Evolutionary conservation across 2,888 invertebrate species (phyloP).

Genomic region (Pammene fasciana): DNA sequence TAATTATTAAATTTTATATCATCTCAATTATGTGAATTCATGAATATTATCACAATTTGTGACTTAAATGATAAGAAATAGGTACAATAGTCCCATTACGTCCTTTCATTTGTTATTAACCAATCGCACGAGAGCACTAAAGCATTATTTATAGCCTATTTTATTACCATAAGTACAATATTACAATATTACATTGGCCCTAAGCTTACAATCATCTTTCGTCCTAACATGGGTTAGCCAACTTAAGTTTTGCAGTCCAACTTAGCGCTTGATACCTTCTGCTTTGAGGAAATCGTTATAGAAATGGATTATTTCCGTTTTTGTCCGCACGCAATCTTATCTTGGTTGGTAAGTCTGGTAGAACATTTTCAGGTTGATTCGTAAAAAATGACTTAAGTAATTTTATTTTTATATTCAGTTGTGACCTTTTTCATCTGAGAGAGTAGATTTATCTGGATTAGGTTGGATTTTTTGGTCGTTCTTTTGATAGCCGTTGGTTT

Average conservation of each 20-base stretch:
- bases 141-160: conserved; percentile 24
- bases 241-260: background rate
- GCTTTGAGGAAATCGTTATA: background rate
- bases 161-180: conserved; percentile 31
- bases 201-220: conserved; percentile 14
- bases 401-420: background rate
- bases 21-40: too few relatives aligned
- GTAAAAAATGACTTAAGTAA: background rate
- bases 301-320: background rate
- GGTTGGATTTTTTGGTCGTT: background rate
- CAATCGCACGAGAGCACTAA: conserved; percentile 20
- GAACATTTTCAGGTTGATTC: background rate
- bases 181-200: conserved; percentile 24
- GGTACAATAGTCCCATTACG: conserved; percentile 16
- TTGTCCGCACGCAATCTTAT: conserved; percentile 13
- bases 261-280: background rate
- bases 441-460: conserved; percentile 14
- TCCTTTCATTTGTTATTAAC: conserved; percentile 17
- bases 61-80: background rate
- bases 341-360: background rate
- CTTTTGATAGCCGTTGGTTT: conserved; percentile 14
- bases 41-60: background rate
- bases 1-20: too few relatives aligned
- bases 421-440: background rate
- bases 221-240: conserved; percentile 19